Percentiles rank a stretch among this genome's conserved stretches.
These are phyloP conservation scores for Carassius carassius DNA, from an alignment of 2,113 vertebrate species.

Conservation along the genomic window DNA sequence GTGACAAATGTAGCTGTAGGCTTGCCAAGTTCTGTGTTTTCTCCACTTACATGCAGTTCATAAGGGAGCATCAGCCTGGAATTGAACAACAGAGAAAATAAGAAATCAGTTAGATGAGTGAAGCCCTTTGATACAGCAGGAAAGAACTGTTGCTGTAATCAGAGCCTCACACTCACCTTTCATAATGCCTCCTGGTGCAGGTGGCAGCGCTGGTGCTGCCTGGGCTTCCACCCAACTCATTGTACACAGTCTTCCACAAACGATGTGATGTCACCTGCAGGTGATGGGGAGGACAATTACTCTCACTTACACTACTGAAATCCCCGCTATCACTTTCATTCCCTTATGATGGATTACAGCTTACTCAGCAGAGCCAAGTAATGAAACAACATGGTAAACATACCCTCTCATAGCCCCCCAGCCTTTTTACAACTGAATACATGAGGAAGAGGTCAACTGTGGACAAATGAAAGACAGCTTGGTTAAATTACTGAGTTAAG, in stretches of 20 bases:
- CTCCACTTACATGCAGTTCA: slow-evolving; percentile 71
- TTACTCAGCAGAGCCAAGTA: not conserved
- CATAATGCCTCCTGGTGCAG: slow-evolving; percentile 82
- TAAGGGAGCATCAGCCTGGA: slow-evolving; percentile 68
- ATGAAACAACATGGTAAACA: slow-evolving; percentile 38
- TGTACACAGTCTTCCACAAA: slow-evolving; percentile 81
- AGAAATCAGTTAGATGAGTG: not conserved
- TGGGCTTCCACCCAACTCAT: slow-evolving; percentile 80
- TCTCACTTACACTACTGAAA: not conserved
- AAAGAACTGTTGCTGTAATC: not conserved
- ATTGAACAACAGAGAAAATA: slow-evolving; percentile 15
- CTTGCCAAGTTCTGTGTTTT: slow-evolving; percentile 61
- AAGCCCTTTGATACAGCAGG: not conserved
- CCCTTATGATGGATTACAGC: not conserved
- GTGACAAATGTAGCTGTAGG: slow-evolving; percentile 21
- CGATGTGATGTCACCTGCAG: slow-evolving; percentile 75
- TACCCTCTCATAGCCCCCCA: slow-evolving; percentile 78
- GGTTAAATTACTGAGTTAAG: not conserved
- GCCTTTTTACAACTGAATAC: slow-evolving; percentile 75
- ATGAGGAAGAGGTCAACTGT: slow-evolving; percentile 82
- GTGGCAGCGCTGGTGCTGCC: slow-evolving; percentile 83
- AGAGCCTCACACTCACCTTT: slow-evolving; percentile 66
- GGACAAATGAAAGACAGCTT: slow-evolving; percentile 24
- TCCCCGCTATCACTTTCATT: slow-evolving; percentile 14
- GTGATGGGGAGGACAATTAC: not conserved